These are phyloP conservation scores for Syndactyla subalaris DNA, from an alignment of 2,797 vertebrate genomes.

Conservation along the genomic window DNA sequence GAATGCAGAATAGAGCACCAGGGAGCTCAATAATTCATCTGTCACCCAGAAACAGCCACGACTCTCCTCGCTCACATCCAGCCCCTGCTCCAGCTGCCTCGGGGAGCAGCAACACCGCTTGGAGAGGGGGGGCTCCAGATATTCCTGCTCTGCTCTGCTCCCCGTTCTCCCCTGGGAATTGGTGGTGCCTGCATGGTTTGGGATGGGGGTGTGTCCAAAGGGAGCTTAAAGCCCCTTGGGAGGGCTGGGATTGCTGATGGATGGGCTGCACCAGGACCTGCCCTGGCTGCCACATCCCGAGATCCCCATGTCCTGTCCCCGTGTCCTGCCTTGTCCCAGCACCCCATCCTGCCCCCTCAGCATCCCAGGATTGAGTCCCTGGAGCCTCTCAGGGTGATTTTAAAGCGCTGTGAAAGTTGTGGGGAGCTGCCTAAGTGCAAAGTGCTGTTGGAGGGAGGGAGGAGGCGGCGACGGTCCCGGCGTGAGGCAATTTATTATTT, in stretches of 20 bases:
- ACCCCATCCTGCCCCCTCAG: rapidly evolving
- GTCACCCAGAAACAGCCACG: background rate
- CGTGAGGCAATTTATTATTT: slow-evolving; percentile 11
- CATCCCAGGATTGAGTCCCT: background rate
- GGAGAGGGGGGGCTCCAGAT: background rate
- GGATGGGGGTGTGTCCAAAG: rapidly evolving
- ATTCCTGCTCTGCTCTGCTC: background rate
- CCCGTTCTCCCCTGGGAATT: rapidly evolving
- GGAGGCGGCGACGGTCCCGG: background rate
- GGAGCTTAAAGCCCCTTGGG: rapidly evolving
- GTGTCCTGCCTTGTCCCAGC: rapidly evolving
- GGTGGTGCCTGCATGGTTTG: background rate
- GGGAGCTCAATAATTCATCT: slow-evolving; percentile 17
- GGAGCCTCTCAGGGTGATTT: background rate
- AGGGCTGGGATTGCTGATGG: rapidly evolving
- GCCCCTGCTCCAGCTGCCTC: background rate
- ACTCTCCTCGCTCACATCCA: background rate
- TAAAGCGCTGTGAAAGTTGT: slow-evolving; percentile 8
- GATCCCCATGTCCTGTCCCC: background rate
- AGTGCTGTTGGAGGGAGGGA: background rate
- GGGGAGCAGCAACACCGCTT: background rate
- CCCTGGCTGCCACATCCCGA: background rate
- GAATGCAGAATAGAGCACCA: background rate
- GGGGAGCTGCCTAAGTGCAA: slow-evolving; percentile 42
- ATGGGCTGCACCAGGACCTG: background rate